These are phyloP conservation scores for Mastomys natalensis DNA, from an alignment of 2,113 vertebrate genomes.

Conservation along the genomic window DNA sequence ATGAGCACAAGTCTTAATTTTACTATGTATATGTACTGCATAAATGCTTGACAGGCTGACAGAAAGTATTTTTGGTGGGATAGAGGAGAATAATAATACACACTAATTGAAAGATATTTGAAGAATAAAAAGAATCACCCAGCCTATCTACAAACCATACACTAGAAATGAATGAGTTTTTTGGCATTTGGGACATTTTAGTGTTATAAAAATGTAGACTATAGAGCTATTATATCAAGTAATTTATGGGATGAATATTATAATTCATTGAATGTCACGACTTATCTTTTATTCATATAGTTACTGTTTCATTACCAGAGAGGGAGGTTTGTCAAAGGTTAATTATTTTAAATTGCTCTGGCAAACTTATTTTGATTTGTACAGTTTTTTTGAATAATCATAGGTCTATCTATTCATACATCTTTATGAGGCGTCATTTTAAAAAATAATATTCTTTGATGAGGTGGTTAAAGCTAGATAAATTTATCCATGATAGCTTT, in stretches of 20 bases:
- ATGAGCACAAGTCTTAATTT: conserved; percentile 20
- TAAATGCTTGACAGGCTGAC: conserved; percentile 58
- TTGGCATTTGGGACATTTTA: conserved; percentile 81
- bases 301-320: conserved; percentile 89
- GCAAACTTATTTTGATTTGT: conserved; percentile 91
- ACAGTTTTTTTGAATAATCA: conserved; percentile 89
- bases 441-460: conserved; percentile 78
- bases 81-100: conserved; percentile 49
- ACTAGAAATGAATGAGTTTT: conserved; percentile 70
- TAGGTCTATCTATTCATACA: conserved; percentile 85
- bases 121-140: conserved; percentile 67
- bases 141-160: conserved; percentile 63
- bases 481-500: conserved; percentile 72
- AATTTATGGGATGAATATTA: conserved; percentile 88
- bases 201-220: conserved; percentile 83
- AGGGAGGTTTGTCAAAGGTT: conserved; percentile 90
- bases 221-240: conserved; percentile 83
- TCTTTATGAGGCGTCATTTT: conserved; percentile 77
- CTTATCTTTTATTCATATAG: conserved; percentile 93
- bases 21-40: conserved; percentile 11
- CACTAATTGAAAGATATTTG: conserved; percentile 71
- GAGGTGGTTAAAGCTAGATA: conserved; percentile 82
- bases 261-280: conserved; percentile 89
- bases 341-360: conserved; percentile 90
- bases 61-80: conserved; percentile 43